Evolutionary conservation across 2,113 vertebrate genomes (phyloP).

Genomic region (Tetraodon nigroviridis): DNA sequence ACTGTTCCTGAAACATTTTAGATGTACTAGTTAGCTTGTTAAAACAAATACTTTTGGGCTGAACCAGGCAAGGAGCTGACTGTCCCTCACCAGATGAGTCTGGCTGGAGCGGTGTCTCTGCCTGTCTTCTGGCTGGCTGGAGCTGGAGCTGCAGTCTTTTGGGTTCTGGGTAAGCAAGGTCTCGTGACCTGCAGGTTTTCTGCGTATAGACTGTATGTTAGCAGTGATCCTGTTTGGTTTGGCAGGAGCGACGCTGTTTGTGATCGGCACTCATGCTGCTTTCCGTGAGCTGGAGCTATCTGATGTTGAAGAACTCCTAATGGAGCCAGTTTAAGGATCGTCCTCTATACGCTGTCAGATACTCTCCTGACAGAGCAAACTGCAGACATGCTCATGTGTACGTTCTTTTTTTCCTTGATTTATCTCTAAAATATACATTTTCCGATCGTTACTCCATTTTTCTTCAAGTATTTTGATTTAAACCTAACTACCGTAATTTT

Average conservation of each 20-base stretch:
- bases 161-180: conserved; percentile 83
- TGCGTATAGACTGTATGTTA: too few relatives aligned
- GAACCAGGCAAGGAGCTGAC: conserved; percentile 79
- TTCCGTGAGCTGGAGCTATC: conserved; percentile 80
- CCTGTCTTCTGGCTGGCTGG: conserved; percentile 92
- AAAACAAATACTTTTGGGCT: not conserved
- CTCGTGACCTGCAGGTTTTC: too few relatives aligned
- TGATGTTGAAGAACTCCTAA: conserved; percentile 82
- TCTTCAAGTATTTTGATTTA: conserved; percentile 3
- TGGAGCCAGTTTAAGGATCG: conserved; percentile 77
- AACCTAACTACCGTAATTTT: conserved; percentile 12
- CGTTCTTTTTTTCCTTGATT: conserved; percentile 4
- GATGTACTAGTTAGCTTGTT: not conserved
- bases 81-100: conserved; percentile 81
- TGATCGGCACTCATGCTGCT: conserved; percentile 84
- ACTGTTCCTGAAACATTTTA: not conserved
- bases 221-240: conserved; percentile 12
- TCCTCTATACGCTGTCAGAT: conserved; percentile 17
- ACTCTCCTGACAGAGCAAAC: not conserved
- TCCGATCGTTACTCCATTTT: conserved; percentile 18
- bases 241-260: conserved; percentile 84
- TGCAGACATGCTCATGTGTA: too few relatives aligned
- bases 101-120: conserved; percentile 82
- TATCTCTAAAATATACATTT: conserved; percentile 32
- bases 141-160: conserved; percentile 87